Evolutionary conservation across 2,888 invertebrate species (phyloP).

Genomic region (Colletes collaris): DNA sequence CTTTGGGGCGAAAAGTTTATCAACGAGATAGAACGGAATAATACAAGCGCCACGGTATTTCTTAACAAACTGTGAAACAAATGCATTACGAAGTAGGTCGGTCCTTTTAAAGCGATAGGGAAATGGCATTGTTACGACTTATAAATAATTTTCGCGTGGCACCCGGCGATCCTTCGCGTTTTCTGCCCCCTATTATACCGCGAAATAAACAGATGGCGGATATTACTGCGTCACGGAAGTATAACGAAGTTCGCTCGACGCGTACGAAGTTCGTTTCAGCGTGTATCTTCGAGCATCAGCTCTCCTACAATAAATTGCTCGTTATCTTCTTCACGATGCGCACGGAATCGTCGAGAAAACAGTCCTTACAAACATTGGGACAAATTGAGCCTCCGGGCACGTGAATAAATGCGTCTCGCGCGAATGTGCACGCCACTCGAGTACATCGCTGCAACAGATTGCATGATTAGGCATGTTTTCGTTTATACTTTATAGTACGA

Average conservation of each 20-base stretch:
- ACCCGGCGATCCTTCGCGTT: too few species aligned
- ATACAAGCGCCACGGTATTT: slow-evolving; percentile 26
- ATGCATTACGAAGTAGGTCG: slow-evolving; percentile 38
- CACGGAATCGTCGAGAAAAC: slow-evolving; percentile 4
- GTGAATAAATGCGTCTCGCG: neutral
- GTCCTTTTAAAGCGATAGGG: slow-evolving; percentile 30
- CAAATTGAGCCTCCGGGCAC: neutral
- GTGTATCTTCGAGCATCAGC: neutral
- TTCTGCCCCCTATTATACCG: neutral
- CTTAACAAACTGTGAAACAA: slow-evolving; percentile 50
- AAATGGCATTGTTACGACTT: slow-evolving; percentile 26
- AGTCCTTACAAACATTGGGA: neutral
- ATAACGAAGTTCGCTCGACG: slow-evolving; percentile 5
- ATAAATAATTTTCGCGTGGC: slow-evolving; percentile 13
- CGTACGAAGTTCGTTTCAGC: neutral
- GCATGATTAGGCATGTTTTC: too few species aligned
- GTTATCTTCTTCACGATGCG: slow-evolving; percentile 21
- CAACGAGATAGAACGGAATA: slow-evolving; percentile 33
- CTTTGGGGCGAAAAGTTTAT: slow-evolving; percentile 49
- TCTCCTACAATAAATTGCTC: slow-evolving; percentile 17
- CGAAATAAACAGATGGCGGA: too few species aligned
- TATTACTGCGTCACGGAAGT: neutral
- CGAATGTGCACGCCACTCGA: neutral
- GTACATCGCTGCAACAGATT: too few species aligned
- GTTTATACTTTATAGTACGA: too few species aligned